Base-by-base conservation (phyloP, 2,113 vertebrate species). In the Nothoprocta pentlandii region DNA sequence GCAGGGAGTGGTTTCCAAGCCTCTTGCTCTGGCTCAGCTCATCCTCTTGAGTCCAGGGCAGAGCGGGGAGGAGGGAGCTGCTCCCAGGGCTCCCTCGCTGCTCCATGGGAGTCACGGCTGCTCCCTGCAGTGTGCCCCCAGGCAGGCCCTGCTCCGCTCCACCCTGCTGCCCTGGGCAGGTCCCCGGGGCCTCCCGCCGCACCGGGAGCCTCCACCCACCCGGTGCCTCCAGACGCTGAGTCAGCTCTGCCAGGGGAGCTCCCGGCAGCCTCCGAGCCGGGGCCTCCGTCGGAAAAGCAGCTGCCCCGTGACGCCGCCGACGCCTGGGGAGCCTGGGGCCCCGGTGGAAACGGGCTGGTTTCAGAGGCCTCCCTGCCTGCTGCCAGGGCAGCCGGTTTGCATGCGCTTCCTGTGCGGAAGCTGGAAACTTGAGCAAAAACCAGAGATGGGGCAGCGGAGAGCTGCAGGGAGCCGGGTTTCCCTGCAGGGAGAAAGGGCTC, bases 121-220 rank as follows among this genome's bases (percentile, higher is more conserved):
- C 6, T 42, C 13, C 25, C 58, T 0, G 0, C 10, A 7, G n/a
- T n/a, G 44, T 20, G 46, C 49, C 44, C 58, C 0, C 4, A 36
- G 46, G 69, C 25, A 42, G 79, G 25, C 63, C 68, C 63, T 11
- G 0, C 0, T 4, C 25, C 21, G 73, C 44, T 39, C 3, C 30
- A 5, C 25, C 49, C 79, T 1, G 1, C 39, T 56, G 17, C 3
- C 62, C 59, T 34, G 73, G 47, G n/a, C 49, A 28, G 68, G 59
- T 61, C n/a, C 76, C 20, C 0, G 15, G 77, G 77, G 77, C 87
- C 66, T 91, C 61, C 68, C 86, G 54, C 73, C 89, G 54, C 73
- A 2, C 51, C 41, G 61, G 36, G 61, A 47, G 88, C 47, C 83
- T 85, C 93, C 85, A 49, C 90, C 83, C 42, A 0, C 4, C 30